A percentile compares a stretch with the other conserved stretches of the same genome.
Evolutionary conservation across 2,797 vertebrate genomes (phyloP).

Genomic region (Sebastes nivosus): DNA sequence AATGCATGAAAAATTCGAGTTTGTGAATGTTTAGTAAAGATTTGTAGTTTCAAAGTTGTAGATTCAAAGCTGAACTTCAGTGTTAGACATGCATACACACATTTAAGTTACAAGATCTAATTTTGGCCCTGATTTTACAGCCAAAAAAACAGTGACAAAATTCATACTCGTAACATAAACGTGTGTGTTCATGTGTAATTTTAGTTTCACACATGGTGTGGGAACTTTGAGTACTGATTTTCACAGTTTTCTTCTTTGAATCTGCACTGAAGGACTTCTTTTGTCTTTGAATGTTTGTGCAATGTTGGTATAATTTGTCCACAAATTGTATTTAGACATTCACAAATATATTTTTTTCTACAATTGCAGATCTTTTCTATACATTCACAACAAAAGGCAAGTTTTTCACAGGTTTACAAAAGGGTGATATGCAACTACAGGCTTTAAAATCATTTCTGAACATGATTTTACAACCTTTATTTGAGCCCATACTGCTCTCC

Average conservation of each 20-base stretch:
- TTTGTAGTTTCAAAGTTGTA: background rate
- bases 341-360: background rate
- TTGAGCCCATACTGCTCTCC: constrained; percentile 27
- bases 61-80: background rate
- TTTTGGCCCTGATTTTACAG: background rate
- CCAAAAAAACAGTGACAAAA: background rate
- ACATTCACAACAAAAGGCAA: constrained; percentile 7
- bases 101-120: background rate
- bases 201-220: background rate
- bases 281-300: background rate
- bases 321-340: background rate
- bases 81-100: background rate
- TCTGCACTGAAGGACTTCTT: background rate
- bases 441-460: background rate
- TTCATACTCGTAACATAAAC: background rate
- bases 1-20: background rate
- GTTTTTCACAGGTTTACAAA: constrained; percentile 5
- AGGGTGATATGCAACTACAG: background rate
- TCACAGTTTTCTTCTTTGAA: background rate
- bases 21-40: background rate
- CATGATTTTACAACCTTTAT: constrained; percentile 18
- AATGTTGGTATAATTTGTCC: background rate
- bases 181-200: background rate
- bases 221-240: background rate
- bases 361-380: background rate